Evolutionary conservation across 2,888 invertebrate genomes (phyloP), one percentile per base, ranked within the genome.

Genomic region (Drosophila birchii): DNA sequence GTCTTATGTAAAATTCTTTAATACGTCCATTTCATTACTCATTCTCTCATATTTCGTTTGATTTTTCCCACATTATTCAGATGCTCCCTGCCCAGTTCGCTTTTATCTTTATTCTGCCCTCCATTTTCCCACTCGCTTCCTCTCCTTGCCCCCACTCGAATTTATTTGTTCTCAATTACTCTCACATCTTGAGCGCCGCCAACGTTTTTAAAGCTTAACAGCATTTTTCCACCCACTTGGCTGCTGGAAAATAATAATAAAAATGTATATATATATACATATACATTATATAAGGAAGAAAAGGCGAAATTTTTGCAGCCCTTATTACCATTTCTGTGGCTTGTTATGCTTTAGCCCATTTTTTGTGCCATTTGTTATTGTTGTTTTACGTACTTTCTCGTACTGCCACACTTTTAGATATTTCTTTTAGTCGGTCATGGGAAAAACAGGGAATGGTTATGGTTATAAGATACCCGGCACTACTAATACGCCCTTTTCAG

Each of bases 291-390:
- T 29, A 29, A 18, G 36, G 49, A 54, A 55, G 41, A 66, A 67
- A 73, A 54, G 61, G 53, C 29, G 53, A 74, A 67, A 20, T 75
- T 36, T 56, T 45, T 51, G 51, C 38, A 41, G 74, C 59, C 60
- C 55, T 56, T 74, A 75, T 74, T 74, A 60, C 68, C 60, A 74
- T 74, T 74, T 68, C 56, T 68, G 59, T 74, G 72, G 64, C 74
- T 67, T 60, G 51, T 59, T 73, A 72, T 63, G 56, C 43, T 75
- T 55, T 80, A 83, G 72, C 70, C 71, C 68, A 75, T 76, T 88
- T 76, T 88, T 79, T 75, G 80, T 74, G 61, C 78, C 78, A 76
- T 88, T 88, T 78, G 79, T 88, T 83, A 82, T 82, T 77, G 86
- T 80, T 86, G 74, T 44, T 61, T 49, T 66, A 73, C 58, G 55